Evolutionary conservation across 2,113 vertebrate genomes (phyloP), one percentile per base, ranked within the genome.

Genomic region (Gnathonemus longibarbis): DNA sequence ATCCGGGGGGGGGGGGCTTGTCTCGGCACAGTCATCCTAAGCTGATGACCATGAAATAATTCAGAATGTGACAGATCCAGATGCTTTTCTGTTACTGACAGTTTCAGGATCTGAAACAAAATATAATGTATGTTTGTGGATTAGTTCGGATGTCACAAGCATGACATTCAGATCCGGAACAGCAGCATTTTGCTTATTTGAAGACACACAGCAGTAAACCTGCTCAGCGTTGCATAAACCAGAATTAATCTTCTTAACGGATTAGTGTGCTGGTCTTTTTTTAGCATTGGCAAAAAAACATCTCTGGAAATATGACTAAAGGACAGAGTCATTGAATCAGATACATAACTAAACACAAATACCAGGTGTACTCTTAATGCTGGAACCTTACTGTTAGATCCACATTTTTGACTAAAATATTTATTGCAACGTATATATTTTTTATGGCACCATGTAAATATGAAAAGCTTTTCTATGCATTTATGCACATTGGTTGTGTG

Each of bases 61-160:
- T 46, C 62, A 10, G 88, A 84, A 50, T 90, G 74, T 90, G 93
- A 90, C 84, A 91, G 89, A 91, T 90, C 88, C 91, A 42, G 92
- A 90, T 91, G 89, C 92, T 62, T 89, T 89, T 49, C 84, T 90
- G 89, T 74, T 91, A 92, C 91, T 91, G 42, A 17, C 8, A 45
- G 39, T 88, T 42, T 88, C 50, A 45, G 19, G 2, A 15, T 50
- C 84, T 50, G 5, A 3, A 35, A 56, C 50, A 35, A 42, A 42
- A 80, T 17, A 15, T 52, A 52, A 15, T 3, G 15, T 42, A 2
- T 42, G 39, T 80, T 42, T 42, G 35, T 42, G 35, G 35, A 19
- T 48, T n/a, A 50, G 84, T n/a, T 35, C 39, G 50, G 84, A 9
- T 27, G 50, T 52, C 50, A 39, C 50, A 42, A 53, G 8, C 27